These are phyloP conservation scores for Lasioglossum villosulum DNA, from an alignment of 2,888 invertebrate species.

Conservation along the genomic window DNA sequence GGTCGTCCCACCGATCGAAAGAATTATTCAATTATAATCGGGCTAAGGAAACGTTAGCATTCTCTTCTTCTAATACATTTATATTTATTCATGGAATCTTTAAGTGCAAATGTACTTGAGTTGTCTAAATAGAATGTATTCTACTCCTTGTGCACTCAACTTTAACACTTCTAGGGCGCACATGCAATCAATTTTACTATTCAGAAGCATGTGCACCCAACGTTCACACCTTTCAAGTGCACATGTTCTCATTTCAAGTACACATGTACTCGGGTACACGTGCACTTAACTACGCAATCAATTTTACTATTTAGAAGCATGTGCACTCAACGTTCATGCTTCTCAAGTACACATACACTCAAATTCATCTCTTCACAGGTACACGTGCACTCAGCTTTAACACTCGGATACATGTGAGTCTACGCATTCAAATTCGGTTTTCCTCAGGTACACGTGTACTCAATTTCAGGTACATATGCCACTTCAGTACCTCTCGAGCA, in stretches of 20 bases:
- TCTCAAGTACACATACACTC: neutral
- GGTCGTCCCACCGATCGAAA: slow-evolving; percentile 27
- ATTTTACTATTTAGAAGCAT: neutral
- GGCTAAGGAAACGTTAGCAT: neutral
- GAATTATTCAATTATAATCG: neutral
- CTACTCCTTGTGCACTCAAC: neutral
- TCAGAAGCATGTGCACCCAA: neutral
- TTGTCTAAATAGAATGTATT: neutral
- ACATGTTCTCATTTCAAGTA: neutral
- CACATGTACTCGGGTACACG: neutral
- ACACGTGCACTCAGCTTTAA: neutral
- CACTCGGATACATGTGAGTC: neutral
- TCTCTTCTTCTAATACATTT: neutral
- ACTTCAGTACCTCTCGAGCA: neutral
- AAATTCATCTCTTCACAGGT: neutral
- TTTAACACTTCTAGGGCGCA: neutral
- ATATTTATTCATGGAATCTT: neutral
- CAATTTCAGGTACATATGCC: neutral
- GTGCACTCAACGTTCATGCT: neutral
- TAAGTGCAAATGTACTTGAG: neutral
- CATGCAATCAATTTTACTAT: neutral
- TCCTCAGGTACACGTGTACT: neutral
- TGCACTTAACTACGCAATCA: neutral
- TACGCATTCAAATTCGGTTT: neutral
- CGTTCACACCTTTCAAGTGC: neutral